Conservation (phyloP, 2,888 invertebrate genomes). For the Synergus japonicus region DNA sequence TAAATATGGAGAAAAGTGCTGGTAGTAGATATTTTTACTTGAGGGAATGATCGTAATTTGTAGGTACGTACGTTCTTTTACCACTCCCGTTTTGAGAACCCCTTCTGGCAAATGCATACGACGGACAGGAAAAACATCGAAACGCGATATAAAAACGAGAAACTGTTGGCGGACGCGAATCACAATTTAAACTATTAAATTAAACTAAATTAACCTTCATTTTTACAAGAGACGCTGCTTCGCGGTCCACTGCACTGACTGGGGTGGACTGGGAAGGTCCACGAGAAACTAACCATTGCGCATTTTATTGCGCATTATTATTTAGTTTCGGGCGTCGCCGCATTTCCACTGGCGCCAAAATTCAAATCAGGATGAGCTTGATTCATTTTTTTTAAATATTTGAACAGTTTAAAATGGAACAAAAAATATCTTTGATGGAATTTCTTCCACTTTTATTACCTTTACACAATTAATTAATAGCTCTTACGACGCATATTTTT, state of each 20-base stretch:
- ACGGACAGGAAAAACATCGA: constrained; percentile 63
- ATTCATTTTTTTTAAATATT: not conserved
- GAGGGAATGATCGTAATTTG: not conserved
- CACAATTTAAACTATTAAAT: no score
- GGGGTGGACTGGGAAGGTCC: constrained; percentile 37
- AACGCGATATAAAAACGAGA: constrained; percentile 48
- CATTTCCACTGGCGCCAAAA: not conserved
- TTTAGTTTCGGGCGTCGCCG: constrained; percentile 50
- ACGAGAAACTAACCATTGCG: constrained; percentile 45
- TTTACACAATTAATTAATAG: no score
- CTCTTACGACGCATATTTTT: no score
- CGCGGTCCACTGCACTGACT: constrained; percentile 26
- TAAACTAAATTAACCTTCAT: constrained; percentile 61
- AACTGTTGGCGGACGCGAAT: no score
- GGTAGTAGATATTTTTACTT: not conserved
- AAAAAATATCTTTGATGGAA: no score
- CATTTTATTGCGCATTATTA: constrained; percentile 46
- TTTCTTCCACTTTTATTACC: no score
- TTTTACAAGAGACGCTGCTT: constrained; percentile 53
- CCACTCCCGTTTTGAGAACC: constrained; percentile 71
- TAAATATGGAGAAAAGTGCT: not conserved
- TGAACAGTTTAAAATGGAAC: not conserved
- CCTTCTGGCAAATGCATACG: constrained; percentile 56
- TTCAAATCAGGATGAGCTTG: not conserved
- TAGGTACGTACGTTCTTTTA: constrained; percentile 58